phyloP scores from a whole-genome alignment of 2,797 vertebrate genomes.

The Tamandua tetradactyla region DNA sequence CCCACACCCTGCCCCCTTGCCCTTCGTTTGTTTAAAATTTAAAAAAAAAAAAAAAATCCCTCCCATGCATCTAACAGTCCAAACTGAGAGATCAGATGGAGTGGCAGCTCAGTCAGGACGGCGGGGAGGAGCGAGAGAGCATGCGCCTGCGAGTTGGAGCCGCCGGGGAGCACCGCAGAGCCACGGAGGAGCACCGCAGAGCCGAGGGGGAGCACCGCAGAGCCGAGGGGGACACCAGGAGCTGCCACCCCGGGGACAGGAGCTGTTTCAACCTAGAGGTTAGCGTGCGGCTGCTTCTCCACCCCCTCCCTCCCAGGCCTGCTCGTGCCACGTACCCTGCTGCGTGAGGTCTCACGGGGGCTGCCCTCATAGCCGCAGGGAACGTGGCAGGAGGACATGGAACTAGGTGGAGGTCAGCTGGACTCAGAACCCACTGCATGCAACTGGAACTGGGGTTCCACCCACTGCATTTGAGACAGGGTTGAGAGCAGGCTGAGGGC shows the following conservation, averaged over 20 bases:
- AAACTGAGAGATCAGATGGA: slow-evolving; percentile 98
- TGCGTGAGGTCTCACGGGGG: background rate
- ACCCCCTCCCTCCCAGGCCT: background rate
- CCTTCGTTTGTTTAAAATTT: slow-evolving; percentile 85
- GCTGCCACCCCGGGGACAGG: slow-evolving; percentile 90
- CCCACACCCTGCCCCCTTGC: slow-evolving; percentile 81
- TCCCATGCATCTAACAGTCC: slow-evolving; percentile 92
- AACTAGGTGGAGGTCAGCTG: background rate
- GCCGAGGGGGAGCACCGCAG: slow-evolving; percentile 92
- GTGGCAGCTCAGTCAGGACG: slow-evolving; percentile 94
- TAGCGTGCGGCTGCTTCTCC: slow-evolving; percentile 82
- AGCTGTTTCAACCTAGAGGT: slow-evolving; percentile 97
- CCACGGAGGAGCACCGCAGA: no score
- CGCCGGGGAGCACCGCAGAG: no score
- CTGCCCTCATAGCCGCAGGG: background rate
- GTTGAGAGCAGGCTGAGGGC: background rate
- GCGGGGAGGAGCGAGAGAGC: slow-evolving; percentile 90
- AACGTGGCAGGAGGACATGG: background rate
- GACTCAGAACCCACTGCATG: background rate
- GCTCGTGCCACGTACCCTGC: background rate
- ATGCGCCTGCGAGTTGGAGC: slow-evolving; percentile 85
- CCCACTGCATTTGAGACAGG: no score
- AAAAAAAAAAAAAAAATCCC: slow-evolving; percentile 35
- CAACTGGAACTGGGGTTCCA: no score
- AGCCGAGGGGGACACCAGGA: slow-evolving; percentile 93